A percentile compares a stretch with the other conserved stretches of the same genome.
Evolutionary conservation across 2,113 vertebrate genomes (phyloP).

Genomic region (Thalassarche chlororhynchos): DNA sequence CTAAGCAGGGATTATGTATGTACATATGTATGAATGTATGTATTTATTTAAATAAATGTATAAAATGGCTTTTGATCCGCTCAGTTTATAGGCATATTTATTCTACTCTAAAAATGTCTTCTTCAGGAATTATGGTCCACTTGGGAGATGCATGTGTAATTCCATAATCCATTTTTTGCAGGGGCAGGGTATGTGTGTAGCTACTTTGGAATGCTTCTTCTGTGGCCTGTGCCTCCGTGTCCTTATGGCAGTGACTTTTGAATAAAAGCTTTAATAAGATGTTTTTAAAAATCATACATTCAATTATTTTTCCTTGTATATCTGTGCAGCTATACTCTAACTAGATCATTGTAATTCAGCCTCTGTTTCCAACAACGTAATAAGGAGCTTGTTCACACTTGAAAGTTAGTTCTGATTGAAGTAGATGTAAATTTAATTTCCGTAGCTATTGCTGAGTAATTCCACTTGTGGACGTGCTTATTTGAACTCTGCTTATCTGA

Average conservation of each 20-base stretch:
- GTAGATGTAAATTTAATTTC: conserved; percentile 25
- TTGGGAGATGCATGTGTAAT: neutral
- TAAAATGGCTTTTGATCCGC: neutral
- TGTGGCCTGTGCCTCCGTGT: neutral
- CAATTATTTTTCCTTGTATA: neutral
- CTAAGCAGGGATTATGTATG: neutral
- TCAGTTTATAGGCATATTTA: neutral
- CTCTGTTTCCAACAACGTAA: neutral
- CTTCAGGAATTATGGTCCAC: neutral
- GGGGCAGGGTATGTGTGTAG: accelerated
- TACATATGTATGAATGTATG: neutral
- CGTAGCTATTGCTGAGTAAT: neutral
- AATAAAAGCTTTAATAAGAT: neutral
- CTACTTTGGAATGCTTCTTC: neutral
- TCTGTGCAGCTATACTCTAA: neutral
- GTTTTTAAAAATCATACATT: neutral
- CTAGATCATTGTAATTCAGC: neutral
- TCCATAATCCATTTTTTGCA: neutral
- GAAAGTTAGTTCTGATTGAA: conserved; percentile 3
- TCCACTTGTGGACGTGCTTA: neutral
- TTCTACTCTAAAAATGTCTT: neutral
- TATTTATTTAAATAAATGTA: neutral
- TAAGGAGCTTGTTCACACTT: neutral
- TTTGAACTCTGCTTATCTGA: neutral
- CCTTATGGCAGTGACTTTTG: neutral